Percentiles rank a stretch among this genome's conserved stretches.
Conservation (phyloP, 2,888 invertebrate genomes). For the Loripinus fragilis region DNA sequence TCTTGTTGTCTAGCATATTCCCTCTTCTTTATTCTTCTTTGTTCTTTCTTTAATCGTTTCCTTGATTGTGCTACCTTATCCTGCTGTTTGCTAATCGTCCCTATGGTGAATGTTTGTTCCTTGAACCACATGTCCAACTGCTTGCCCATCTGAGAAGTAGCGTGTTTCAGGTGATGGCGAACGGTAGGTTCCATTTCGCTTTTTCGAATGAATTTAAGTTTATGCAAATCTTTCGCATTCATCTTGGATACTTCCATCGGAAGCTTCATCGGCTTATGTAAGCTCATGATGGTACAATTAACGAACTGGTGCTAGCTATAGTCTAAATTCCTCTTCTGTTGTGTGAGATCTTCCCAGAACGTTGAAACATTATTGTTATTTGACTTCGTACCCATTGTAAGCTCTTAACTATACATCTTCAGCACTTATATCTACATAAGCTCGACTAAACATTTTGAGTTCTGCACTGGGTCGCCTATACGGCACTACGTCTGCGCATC, state of each 20-base stretch:
- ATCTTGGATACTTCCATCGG: constrained; percentile 52
- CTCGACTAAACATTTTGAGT: too few relatives aligned
- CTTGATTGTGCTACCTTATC: constrained; percentile 43
- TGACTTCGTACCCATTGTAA: too few relatives aligned
- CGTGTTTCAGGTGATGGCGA: constrained; percentile 43
- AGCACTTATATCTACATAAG: too few relatives aligned
- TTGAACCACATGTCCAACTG: constrained; percentile 59
- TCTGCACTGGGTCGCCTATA: too few relatives aligned
- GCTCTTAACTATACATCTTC: too few relatives aligned
- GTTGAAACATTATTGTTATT: too few relatives aligned
- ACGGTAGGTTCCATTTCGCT: constrained; percentile 53
- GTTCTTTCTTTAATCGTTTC: constrained; percentile 42
- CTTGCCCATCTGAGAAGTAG: constrained; percentile 40
- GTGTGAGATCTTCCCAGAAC: too few relatives aligned
- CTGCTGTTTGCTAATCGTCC: constrained; percentile 51
- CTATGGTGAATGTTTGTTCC: constrained; percentile 51
- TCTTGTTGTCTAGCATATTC: constrained; percentile 51
- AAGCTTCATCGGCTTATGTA: constrained; percentile 46
- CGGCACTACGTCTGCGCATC: too few relatives aligned
- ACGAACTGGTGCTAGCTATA: too few relatives aligned
- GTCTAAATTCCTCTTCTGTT: too few relatives aligned
- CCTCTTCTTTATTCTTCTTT: constrained; percentile 40
- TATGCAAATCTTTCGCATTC: constrained; percentile 44
- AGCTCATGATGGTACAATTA: too few relatives aligned
- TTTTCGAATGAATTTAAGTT: constrained; percentile 49